Evolutionary conservation across 2,113 vertebrate genomes (phyloP), one percentile per base, ranked within the genome.

Genomic region (Pelobates fuscus): DNA sequence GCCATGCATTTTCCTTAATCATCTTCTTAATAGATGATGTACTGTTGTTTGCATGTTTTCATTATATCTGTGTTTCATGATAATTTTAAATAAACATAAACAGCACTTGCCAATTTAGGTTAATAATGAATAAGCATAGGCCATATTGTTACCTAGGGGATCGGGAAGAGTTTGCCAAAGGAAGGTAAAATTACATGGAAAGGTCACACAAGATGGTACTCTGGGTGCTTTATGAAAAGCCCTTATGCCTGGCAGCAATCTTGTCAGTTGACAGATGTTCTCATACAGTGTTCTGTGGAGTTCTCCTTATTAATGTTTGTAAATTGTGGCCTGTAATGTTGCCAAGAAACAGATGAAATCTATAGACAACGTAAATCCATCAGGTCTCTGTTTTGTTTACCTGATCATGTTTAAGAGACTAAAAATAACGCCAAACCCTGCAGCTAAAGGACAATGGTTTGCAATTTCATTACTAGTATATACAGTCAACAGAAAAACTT

Each of bases 221-320:
- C 61, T 20, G 20, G 14, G 43, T 43, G 30, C 6, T 27, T 20
- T 65, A 74, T 55, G 32, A 74, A 74, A 66, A 58, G n/a, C 66
- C 62, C 52, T 43, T 67, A 43, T 75, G 59, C 59, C 37, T 23
- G 2, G 12, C 23, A 75, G 63, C 41, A 67, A 52, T 29, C 58
- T 26, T 11, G 54, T 21, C 54, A 57, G 66, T 26, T 67, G 32
- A 75, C 15, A 67, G 52, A 66, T 27, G 24, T 57, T 32, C 37
- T 74, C 5, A 54, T 55, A 65, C 20, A 57, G 61, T 62, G 25
- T 44, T 43, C 4, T 46, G 29, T 20, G 8, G 14, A 72, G 63
- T 64, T 73, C 29, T 27, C 30, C 58, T 67, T 76, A 76, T 60
- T 63, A 37, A 23, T 67, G 64, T 60, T 67, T 67, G 63, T 30